Conservation (phyloP, 2,888 invertebrate species). For the Tribolium freemani region DNA sequence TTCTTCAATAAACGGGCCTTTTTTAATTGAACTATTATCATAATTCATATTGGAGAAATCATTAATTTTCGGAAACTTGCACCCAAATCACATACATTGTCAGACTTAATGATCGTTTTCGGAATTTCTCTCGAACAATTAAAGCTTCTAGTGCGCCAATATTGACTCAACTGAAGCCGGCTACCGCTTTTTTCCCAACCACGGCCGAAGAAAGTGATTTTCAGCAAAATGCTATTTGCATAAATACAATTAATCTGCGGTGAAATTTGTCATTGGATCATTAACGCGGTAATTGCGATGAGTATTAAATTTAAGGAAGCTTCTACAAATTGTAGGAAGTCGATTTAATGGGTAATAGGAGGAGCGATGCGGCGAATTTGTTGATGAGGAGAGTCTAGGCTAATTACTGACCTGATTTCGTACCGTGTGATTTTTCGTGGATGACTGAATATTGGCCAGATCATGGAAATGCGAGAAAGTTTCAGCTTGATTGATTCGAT, state of each 20-base stretch:
- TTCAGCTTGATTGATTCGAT: not conserved
- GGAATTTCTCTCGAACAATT: not conserved
- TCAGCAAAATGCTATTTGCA: conserved; percentile 8
- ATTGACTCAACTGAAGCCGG: conserved; percentile 7
- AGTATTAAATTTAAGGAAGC: not conserved
- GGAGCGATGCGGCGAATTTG: too few species aligned
- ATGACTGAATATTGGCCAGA: not conserved
- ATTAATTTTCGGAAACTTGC: not conserved
- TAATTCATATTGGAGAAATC: not conserved
- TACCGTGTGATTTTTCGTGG: not conserved
- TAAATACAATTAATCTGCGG: conserved; percentile 13
- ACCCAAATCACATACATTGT: not conserved
- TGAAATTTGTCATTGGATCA: conserved; percentile 21
- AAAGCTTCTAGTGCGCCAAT: not conserved
- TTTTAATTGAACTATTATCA: conserved; percentile 3
- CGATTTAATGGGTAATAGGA: not conserved
- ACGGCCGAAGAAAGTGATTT: conserved; percentile 8
- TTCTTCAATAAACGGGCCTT: conserved; percentile 1
- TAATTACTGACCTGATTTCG: not conserved
- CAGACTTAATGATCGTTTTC: not conserved
- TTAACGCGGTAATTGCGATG: conserved; percentile 3
- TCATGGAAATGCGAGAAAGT: not conserved
- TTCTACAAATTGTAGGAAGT: not conserved
- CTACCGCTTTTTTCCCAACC: not conserved
- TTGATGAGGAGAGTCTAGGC: not conserved